phyloP scores from a whole-genome alignment of 1,140 invertebrate species.

The Aricia agestis region DNA sequence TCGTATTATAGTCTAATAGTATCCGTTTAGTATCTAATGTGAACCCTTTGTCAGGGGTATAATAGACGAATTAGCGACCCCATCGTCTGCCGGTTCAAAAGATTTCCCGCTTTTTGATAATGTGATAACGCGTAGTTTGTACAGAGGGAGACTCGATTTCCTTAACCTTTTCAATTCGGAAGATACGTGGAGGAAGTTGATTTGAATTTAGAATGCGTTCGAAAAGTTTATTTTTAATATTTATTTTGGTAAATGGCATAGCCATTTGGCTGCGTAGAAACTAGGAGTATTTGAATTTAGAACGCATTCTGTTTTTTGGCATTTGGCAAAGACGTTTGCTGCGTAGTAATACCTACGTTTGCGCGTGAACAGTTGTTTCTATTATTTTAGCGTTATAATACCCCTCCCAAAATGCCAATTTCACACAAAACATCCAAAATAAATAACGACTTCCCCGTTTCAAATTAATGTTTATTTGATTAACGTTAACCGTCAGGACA shows the following conservation, averaged over 20 bases:
- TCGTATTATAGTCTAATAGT: background rate
- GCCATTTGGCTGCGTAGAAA: too few relatives aligned
- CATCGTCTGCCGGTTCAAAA: conserved; percentile 66
- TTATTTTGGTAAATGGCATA: too few relatives aligned
- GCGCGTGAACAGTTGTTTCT: too few relatives aligned
- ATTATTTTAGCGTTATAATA: background rate
- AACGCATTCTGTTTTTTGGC: too few relatives aligned
- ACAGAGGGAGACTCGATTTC: conserved; percentile 19
- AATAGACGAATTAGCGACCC: conserved; percentile 69
- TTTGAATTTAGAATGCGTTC: background rate
- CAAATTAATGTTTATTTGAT: conserved; percentile 61
- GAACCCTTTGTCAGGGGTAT: conserved; percentile 30
- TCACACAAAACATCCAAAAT: conserved; percentile 1
- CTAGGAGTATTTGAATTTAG: background rate
- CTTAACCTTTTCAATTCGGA: conserved; percentile 16
- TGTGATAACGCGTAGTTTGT: conserved; percentile 68
- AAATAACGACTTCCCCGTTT: conserved; percentile 29
- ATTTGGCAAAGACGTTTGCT: too few relatives aligned
- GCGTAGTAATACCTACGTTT: too few relatives aligned
- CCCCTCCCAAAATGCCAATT: background rate
- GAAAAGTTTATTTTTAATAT: background rate
- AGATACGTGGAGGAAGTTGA: background rate
- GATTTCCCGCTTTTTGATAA: conserved; percentile 72
- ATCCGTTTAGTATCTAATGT: background rate
- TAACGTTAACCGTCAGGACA: conserved; percentile 40